These are phyloP conservation scores for Cliona cf. orientalis DNA, from an alignment of 37 sponge, comb jelly and placozoan species.

Conservation along the genomic window DNA sequence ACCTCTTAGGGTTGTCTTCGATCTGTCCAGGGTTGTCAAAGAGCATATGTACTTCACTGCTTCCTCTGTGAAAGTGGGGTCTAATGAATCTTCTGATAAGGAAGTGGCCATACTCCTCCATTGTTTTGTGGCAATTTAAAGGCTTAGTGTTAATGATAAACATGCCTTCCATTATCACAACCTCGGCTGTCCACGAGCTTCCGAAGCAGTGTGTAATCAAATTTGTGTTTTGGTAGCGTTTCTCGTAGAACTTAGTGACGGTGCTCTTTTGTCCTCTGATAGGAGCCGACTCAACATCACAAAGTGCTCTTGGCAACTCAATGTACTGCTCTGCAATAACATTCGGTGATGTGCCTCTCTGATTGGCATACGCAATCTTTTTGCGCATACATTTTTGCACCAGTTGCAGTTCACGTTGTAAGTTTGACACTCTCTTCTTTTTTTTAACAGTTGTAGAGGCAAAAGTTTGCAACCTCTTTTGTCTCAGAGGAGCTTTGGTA, in stretches of 20 bases:
- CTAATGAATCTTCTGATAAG: not conserved
- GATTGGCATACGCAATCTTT: not conserved
- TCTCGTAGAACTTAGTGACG: not conserved
- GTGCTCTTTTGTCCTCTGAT: constrained; percentile 10
- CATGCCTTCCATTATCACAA: not conserved
- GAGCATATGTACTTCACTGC: not conserved
- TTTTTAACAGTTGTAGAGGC: not conserved
- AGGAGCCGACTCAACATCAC: not conserved
- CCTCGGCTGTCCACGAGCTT: not conserved
- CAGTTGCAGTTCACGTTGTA: constrained; percentile 5
- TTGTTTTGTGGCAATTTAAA: not conserved
- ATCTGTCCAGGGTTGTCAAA: constrained; percentile 5
- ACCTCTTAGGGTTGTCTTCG: not conserved
- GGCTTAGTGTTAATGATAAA: constrained; percentile 12
- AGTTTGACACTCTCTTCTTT: not conserved
- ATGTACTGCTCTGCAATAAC: not conserved
- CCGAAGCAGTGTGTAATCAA: not conserved
- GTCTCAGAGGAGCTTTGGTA: not conserved
- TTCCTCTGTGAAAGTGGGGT: not conserved
- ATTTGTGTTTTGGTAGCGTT: not conserved
- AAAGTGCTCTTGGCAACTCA: not conserved
- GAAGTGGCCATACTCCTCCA: constrained; percentile 9
- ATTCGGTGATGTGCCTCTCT: not conserved
- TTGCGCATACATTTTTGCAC: not conserved
- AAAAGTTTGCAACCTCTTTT: not conserved